A percentile compares a stretch with the other conserved stretches of the same genome.
phyloP scores from a whole-genome alignment of 2,113 vertebrate genomes.

The Neogobius melanostomus region DNA sequence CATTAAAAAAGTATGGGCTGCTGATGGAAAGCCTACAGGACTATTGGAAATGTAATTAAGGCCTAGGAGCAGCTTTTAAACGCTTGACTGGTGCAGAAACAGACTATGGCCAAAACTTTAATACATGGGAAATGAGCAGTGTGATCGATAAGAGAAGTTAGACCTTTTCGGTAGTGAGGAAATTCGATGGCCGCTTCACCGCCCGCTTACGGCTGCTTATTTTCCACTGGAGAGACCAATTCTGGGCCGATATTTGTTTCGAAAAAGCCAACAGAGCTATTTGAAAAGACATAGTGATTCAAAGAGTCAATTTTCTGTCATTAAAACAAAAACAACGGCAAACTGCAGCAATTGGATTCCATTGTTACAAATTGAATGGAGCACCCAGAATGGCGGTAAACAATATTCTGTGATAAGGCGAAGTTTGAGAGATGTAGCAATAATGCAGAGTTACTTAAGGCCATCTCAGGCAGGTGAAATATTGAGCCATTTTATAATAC shows the following conservation, averaged over 20 bases:
- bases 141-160: conserved; percentile 68
- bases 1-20: conserved; percentile 64
- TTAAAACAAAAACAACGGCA: conserved; percentile 60
- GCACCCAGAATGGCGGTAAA: conserved; percentile 12
- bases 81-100: conserved; percentile 72
- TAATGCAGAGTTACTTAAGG: conserved; percentile 51
- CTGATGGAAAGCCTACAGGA: conserved; percentile 64
- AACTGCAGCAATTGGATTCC: conserved; percentile 16
- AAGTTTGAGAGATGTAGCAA: conserved; percentile 43
- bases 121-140: conserved; percentile 67
- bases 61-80: conserved; percentile 74
- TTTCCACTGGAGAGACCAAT: conserved; percentile 40
- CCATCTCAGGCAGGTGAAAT: neutral
- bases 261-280: conserved; percentile 43
- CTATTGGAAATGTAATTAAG: conserved; percentile 80
- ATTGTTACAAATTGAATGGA: conserved; percentile 11
- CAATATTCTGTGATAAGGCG: conserved; percentile 25
- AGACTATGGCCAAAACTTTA: conserved; percentile 69
- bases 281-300: conserved; percentile 41
- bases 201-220: conserved; percentile 51
- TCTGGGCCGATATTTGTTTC: conserved; percentile 47
- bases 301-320: conserved; percentile 60
- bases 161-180: conserved; percentile 49
- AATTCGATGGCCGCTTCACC: conserved; percentile 53
- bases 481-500: neutral